Evolutionary conservation across 2,113 vertebrate species (phyloP).

Genomic region (Chloroceryle aenea): DNA sequence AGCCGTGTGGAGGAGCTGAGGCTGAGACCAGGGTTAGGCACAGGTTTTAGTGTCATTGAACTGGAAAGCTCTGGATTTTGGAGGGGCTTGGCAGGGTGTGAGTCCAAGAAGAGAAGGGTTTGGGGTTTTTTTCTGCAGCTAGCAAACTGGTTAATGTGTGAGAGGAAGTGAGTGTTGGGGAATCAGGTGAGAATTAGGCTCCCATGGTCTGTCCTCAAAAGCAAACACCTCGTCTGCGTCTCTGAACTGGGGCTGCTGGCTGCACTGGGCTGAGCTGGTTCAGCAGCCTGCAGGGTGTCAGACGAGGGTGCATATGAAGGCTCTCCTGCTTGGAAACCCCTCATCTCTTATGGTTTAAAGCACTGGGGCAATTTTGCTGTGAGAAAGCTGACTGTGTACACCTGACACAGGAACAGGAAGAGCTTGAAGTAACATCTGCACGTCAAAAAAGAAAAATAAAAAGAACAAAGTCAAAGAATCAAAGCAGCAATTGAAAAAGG

Average conservation of each 20-base stretch:
- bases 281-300: background rate
- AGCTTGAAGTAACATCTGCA: background rate
- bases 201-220: background rate
- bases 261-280: background rate
- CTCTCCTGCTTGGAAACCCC: background rate
- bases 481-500: background rate
- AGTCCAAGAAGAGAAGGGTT: background rate
- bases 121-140: background rate
- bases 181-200: background rate
- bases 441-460: background rate
- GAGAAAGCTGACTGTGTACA: background rate
- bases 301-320: accelerated
- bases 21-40: background rate
- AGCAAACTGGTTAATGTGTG: background rate
- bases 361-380: background rate
- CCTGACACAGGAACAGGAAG: background rate
- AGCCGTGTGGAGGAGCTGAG: background rate
- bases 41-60: background rate
- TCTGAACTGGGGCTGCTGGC: background rate
- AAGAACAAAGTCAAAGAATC: background rate
- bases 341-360: background rate
- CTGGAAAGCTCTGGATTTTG: background rate
- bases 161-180: background rate
- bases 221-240: background rate
- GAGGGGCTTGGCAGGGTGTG: background rate